Conservation (phyloP, 2,797 vertebrate genomes). For the Danio albolineatus region DNA sequence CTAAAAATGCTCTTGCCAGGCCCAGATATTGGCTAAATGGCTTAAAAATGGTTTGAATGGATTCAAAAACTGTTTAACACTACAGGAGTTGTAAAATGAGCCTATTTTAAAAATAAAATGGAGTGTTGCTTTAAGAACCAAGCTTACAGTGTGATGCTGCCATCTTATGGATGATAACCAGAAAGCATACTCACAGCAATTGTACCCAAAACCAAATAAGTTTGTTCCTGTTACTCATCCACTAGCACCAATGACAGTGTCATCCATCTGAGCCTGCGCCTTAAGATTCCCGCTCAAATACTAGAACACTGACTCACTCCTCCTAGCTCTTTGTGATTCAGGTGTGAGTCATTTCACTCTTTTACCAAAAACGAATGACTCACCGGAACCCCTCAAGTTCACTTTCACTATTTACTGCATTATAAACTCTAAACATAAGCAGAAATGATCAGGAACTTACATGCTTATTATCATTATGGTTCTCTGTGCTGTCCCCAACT, state of each 20-base stretch:
- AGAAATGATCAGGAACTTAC: constrained; percentile 42
- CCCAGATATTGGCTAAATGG: too few relatives aligned
- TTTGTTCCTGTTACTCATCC: constrained; percentile 54
- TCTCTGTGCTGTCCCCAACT: not conserved
- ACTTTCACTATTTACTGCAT: constrained; percentile 31
- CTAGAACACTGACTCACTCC: constrained; percentile 54
- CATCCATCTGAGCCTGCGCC: constrained; percentile 32
- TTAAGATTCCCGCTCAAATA: constrained; percentile 56
- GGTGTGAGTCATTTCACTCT: constrained; percentile 58
- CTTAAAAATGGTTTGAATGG: too few relatives aligned
- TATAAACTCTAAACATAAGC: not conserved
- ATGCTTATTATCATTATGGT: not conserved
- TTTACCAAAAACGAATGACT: constrained; percentile 64
- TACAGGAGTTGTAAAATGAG: too few relatives aligned
- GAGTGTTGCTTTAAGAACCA: constrained; percentile 5
- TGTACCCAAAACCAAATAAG: constrained; percentile 39
- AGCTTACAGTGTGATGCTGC: constrained; percentile 40
- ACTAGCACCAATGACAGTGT: constrained; percentile 39
- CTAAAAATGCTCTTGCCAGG: too few relatives aligned
- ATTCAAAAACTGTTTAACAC: too few relatives aligned
- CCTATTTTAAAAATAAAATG: too few relatives aligned
- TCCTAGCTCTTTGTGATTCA: constrained; percentile 55
- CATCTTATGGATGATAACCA: constrained; percentile 55
- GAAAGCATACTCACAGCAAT: constrained; percentile 17
- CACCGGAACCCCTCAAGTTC: constrained; percentile 35